Conservation (phyloP, 2,113 vertebrate species). For the Cyphomyrus plagiostoma region DNA sequence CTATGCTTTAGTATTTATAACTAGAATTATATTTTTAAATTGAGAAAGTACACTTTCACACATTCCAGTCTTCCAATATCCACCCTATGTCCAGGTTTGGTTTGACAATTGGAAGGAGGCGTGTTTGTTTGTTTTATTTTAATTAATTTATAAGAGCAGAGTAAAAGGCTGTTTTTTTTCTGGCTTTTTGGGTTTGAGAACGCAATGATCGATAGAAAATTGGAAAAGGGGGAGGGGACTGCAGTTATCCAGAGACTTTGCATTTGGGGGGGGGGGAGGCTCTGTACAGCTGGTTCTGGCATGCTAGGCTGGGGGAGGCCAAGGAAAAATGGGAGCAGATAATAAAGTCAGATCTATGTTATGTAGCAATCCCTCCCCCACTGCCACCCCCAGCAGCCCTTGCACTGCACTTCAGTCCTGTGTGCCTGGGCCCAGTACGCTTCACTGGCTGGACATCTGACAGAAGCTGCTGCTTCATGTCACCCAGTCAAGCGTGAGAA, state of each 20-base stretch:
- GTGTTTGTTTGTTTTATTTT: neutral
- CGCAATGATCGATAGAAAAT: neutral
- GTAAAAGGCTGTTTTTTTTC: conserved; percentile 1
- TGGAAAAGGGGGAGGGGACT: neutral
- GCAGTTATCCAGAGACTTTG: neutral
- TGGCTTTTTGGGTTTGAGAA: conserved; percentile 8
- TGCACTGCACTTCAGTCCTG: neutral
- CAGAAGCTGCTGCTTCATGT: neutral
- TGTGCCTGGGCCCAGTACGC: neutral
- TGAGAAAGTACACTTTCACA: neutral
- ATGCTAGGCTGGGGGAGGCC: neutral
- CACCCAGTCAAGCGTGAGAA: neutral
- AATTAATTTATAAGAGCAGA: neutral
- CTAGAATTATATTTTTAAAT: neutral
- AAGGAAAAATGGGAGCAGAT: neutral
- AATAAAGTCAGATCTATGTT: conserved; percentile 18
- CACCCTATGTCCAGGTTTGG: neutral
- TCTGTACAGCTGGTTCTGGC: neutral
- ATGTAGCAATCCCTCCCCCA: neutral
- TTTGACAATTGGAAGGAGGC: neutral
- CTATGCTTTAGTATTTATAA: neutral
- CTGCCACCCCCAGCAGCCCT: neutral
- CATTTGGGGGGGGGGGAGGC: neutral
- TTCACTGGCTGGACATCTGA: neutral
- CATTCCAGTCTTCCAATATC: neutral